A percentile compares a stretch with the other conserved stretches of the same genome.
phyloP scores from a whole-genome alignment of 2,113 vertebrate genomes.

The Garra rufa region DNA sequence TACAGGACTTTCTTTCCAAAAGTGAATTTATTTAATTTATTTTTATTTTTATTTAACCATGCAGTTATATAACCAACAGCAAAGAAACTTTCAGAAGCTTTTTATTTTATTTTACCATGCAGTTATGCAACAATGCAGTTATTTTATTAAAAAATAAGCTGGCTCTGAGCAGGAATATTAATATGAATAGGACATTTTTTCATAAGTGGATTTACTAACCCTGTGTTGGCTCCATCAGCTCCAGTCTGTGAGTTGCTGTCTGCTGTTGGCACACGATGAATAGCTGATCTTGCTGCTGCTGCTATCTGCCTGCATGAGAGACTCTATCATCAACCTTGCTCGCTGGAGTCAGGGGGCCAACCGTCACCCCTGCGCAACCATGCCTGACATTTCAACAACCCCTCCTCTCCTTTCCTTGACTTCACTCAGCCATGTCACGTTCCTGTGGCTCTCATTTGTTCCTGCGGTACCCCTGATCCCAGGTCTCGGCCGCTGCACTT shows the following conservation, averaged over 20 bases:
- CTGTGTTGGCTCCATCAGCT: conserved; percentile 6
- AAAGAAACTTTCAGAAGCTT: too few species aligned
- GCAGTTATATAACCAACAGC: background rate
- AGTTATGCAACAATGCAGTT: too few species aligned
- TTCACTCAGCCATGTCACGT: conserved; percentile 38
- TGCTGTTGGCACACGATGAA: conserved; percentile 33
- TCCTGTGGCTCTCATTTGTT: conserved; percentile 28
- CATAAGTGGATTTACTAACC: background rate
- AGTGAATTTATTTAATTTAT: too few species aligned
- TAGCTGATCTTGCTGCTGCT: conserved; percentile 3
- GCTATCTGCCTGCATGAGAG: conserved; percentile 12
- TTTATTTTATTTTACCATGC: background rate
- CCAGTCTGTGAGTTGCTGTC: background rate
- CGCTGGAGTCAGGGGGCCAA: background rate
- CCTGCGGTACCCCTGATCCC: conserved; percentile 5
- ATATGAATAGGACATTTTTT: background rate
- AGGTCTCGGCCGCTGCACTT: background rate
- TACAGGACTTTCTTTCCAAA: too few species aligned
- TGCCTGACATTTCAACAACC: conserved; percentile 24
- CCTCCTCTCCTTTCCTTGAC: conserved; percentile 11
- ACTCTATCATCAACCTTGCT: conserved; percentile 24
- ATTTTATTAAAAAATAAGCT: background rate
- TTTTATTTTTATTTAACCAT: background rate
- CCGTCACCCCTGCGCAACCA: background rate
- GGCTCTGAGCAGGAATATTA: background rate